phyloP scores from a whole-genome alignment of 2,888 invertebrate species.

The Nyleta sp. region DNA sequence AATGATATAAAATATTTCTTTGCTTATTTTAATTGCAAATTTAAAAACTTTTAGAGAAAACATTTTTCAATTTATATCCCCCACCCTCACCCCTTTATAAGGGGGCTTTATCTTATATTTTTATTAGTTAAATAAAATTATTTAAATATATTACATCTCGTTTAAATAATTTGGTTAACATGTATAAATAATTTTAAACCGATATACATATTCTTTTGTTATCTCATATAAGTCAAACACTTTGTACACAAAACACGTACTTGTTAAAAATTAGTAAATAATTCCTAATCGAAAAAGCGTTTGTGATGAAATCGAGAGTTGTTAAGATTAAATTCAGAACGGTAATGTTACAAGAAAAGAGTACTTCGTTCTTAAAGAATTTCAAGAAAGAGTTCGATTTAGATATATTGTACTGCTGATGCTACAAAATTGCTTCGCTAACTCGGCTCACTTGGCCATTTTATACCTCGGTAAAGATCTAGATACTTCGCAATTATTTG shows the following conservation, averaged over 20 bases:
- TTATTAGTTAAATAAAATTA: too few relatives aligned
- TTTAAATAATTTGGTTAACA: too few relatives aligned
- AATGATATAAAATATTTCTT: too few relatives aligned
- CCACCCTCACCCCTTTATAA: too few relatives aligned
- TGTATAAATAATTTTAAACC: too few relatives aligned
- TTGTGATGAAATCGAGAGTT: constrained; percentile 50
- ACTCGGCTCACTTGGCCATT: constrained; percentile 53
- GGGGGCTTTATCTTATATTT: too few relatives aligned
- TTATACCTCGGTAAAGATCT: constrained; percentile 57
- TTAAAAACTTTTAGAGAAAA: too few relatives aligned
- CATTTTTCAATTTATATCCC: too few relatives aligned
- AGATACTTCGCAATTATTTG: constrained; percentile 63
- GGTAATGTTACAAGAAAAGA: constrained; percentile 49
- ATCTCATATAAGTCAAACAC: too few relatives aligned
- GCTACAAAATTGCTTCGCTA: constrained; percentile 61
- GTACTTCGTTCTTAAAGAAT: constrained; percentile 46
- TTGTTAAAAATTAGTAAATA: constrained; percentile 49
- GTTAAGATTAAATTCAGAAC: constrained; percentile 56
- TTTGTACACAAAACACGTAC: constrained; percentile 15
- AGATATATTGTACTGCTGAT: constrained; percentile 63
- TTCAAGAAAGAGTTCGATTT: constrained; percentile 56
- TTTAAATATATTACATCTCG: too few relatives aligned
- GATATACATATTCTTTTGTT: background rate
- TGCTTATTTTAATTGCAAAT: too few relatives aligned
- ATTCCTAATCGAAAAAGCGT: constrained; percentile 36